These are phyloP conservation scores for Melanotaenia boesemani DNA, from an alignment of 2,797 vertebrate genomes.

Conservation along the genomic window DNA sequence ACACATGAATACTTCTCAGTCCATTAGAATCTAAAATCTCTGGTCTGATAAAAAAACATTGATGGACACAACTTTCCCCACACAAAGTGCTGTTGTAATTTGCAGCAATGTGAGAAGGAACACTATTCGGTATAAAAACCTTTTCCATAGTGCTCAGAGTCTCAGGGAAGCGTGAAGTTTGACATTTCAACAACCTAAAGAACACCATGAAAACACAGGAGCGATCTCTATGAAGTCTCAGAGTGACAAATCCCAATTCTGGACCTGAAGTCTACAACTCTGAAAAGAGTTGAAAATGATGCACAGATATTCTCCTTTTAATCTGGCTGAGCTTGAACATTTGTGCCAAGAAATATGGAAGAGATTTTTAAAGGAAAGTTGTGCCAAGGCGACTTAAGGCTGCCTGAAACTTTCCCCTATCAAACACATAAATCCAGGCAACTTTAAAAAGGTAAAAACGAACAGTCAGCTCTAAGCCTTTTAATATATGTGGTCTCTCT, in stretches of 20 bases:
- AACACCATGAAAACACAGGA: not conserved
- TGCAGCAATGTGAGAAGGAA: not conserved
- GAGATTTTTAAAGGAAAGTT: not conserved
- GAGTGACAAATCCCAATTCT: not conserved
- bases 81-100: not conserved
- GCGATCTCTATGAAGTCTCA: not conserved
- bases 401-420: slow-evolving; percentile 2
- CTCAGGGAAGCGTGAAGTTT: not conserved
- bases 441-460: not conserved
- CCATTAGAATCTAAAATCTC: not conserved
- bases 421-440: slow-evolving; percentile 7
- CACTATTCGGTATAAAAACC: not conserved
- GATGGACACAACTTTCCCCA: not conserved
- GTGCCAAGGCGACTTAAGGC: not conserved
- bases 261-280: not conserved
- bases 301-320: not conserved
- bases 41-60: not conserved
- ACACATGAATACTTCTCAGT: not conserved
- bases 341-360: not conserved
- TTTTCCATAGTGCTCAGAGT: not conserved
- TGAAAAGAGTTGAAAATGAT: not conserved
- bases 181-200: not conserved
- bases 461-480: slow-evolving; percentile 4
- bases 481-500: slow-evolving; percentile 16
- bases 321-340: not conserved